Evolutionary conservation across 2,888 invertebrate genomes (phyloP).

Genomic region (Epinotia nisella): DNA sequence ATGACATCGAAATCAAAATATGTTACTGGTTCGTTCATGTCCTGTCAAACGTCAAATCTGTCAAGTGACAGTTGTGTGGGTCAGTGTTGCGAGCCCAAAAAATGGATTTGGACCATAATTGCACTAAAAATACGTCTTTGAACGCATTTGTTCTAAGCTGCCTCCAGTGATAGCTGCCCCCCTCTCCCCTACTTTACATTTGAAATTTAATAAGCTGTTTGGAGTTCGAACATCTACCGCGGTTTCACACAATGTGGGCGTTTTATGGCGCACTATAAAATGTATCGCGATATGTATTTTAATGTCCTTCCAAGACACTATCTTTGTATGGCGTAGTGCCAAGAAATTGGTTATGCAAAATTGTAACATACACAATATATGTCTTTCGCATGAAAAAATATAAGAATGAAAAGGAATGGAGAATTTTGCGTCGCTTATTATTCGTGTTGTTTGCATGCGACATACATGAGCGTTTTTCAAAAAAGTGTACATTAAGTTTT

Average conservation of each 20-base stretch:
- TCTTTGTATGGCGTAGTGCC: constrained; percentile 27
- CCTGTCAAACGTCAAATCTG: no score
- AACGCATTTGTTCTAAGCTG: no score
- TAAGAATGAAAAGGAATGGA: neutral
- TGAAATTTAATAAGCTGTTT: constrained; percentile 30
- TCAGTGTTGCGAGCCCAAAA: no score
- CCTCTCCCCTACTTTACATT: constrained; percentile 11
- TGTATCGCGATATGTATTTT: constrained; percentile 30
- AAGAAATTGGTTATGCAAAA: constrained; percentile 35
- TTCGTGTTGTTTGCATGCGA: no score
- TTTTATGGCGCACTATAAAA: constrained; percentile 31
- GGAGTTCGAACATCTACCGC: constrained; percentile 22
- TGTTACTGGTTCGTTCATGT: no score
- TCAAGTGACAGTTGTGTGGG: no score
- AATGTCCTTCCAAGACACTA: constrained; percentile 29
- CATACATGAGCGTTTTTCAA: no score
- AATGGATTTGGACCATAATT: no score
- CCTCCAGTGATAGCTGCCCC: no score
- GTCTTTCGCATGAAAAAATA: constrained; percentile 1
- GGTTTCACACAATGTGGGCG: constrained; percentile 16
- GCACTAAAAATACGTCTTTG: no score
- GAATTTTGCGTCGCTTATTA: neutral
- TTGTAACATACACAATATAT: constrained; percentile 15
- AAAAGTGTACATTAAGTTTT: no score
- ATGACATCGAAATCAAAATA: no score